Base-by-base conservation (phyloP, 2,797 vertebrate genomes). In the Platyrinchus mystaceus region DNA sequence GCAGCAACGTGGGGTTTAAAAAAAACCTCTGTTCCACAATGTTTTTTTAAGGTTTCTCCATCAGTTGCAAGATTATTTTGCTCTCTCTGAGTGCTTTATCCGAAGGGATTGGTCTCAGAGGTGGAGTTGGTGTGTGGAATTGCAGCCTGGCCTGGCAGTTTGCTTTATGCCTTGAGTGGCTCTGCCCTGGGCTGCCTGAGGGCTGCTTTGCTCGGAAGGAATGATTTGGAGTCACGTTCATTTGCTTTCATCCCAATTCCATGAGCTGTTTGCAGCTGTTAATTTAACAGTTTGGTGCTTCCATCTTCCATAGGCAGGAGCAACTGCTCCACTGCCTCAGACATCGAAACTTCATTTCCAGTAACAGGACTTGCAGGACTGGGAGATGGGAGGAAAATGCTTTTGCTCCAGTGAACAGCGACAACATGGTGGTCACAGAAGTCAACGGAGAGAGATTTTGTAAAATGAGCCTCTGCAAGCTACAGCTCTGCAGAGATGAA, bases 251-350 rank as follows among this genome's bases (percentile, higher is more conserved):
- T 77, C 82, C 81, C 87, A 44, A 20, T 82, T 87, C 85, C 56
- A 43, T 12, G 71, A 95, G 82, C 76, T 85, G 80, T 88, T 93
- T 89, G 80, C 91, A 96, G 93, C 84, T 95, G 94, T 94, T 96
- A 94, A 95, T 96, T 96, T 96, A 96, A 94, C 95, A 95, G 84
- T 91, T 96, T 94, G 87, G 87, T 94, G 93, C 91, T 89, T 87
- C 75, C 81, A 52, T 95, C 84, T 96, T 96, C 94, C 89, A 94
- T 12, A 90, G 84, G 85, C 84, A 74, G 82, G 18, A 77, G 64
- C 81, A 84, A 58, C 67, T 15, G 60, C 22, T 58, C 46, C 70
- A 14, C 1, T 41, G 89, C 68, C 74, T 63, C 50, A 87, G 76
- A 95, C 70, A 84, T 69, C 1, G 1, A 79, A 84, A 77, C 75